Evolutionary conservation across 2,797 vertebrate genomes (phyloP), one percentile per base, ranked within the genome.

Genomic region (Sebastes taczanowskii): DNA sequence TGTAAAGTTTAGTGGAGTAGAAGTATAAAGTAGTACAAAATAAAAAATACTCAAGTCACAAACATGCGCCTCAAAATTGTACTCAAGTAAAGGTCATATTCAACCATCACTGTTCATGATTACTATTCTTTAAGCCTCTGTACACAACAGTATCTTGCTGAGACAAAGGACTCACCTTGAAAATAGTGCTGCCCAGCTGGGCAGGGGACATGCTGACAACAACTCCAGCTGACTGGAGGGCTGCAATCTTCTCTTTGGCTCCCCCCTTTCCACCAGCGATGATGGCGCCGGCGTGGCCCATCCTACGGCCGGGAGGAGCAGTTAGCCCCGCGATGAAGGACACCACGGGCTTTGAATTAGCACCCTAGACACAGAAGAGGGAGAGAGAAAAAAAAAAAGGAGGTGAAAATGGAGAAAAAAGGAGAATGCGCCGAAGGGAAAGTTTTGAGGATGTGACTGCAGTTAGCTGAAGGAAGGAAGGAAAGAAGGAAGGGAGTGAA

Each of bases 291-390:
- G 99, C 99, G 0, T 99, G 98, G 67, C 99, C 99, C 99, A 99
- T 99, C 82, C 99, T 95, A 63, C 99, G 96, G 74, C 99, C 99
- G 0, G 98, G 98, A 60, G 98, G 99, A 59, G 99, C 99, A 0
- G 99, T 99, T 78, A 99, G 95, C 23, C 99, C 99, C 2, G 99
- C 99, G 14, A 99, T 99, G 94, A 99, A 99, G 4, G 99, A 99
- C 92, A 99, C 98, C 55, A 99, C 98, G 0, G 99, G 99, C 92
- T 99, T 99, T 77, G 97, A 91, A 2, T 96, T 96, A 62, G 96
- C 93, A 87, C 99, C 98, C 98, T 99, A 91, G 22, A 81, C 1
- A 61, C 11, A 13, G 30, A 61, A 29, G 5, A 71, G 63, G 13
- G 27, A 70, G 18, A 13, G 8, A 74, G 4, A 67, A 70, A 22